A percentile compares a stretch with the other conserved stretches of the same genome.
phyloP scores from a whole-genome alignment of 2,113 vertebrate genomes.

The Mormyrus lacerda region DNA sequence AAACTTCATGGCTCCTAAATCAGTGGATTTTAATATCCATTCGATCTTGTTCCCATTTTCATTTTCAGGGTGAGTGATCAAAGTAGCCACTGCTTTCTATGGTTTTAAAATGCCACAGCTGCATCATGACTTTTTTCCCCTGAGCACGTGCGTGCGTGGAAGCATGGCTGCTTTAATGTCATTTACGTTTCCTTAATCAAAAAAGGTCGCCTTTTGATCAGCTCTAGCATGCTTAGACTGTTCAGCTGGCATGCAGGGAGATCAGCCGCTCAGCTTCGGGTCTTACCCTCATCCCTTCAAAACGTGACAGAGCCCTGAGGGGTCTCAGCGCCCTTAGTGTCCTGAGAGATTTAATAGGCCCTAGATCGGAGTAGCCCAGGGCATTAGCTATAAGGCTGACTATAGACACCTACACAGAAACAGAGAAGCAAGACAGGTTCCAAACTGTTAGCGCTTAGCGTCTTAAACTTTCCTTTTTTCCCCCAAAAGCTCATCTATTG shows the following conservation, averaged over 20 bases:
- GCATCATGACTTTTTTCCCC: slow-evolving; percentile 54
- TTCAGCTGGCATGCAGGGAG: slow-evolving; percentile 89
- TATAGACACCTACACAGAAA: slow-evolving; percentile 99
- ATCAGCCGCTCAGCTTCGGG: slow-evolving; percentile 77
- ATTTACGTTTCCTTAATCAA: not conserved
- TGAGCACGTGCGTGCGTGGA: not conserved
- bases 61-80: not conserved
- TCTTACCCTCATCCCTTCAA: slow-evolving; percentile 99
- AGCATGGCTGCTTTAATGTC: not conserved
- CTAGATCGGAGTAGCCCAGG: slow-evolving; percentile 99
- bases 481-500: slow-evolving; percentile 63
- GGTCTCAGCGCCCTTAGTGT: slow-evolving; percentile 99
- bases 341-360: slow-evolving; percentile 99
- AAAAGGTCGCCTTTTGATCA: slow-evolving; percentile 51
- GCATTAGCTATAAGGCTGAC: slow-evolving; percentile 99
- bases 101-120: slow-evolving; percentile 45
- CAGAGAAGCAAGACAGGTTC: slow-evolving; percentile 66
- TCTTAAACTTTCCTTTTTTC: slow-evolving; percentile 29
- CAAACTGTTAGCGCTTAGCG: slow-evolving; percentile 70
- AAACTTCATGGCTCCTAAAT: not conserved
- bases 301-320: slow-evolving; percentile 99
- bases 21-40: not conserved
- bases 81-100: not conserved
- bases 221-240: slow-evolving; percentile 83
- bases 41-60: slow-evolving; percentile 21